These are phyloP conservation scores for Lemur catta DNA, from an alignment of 2,797 vertebrate species.

Conservation along the genomic window DNA sequence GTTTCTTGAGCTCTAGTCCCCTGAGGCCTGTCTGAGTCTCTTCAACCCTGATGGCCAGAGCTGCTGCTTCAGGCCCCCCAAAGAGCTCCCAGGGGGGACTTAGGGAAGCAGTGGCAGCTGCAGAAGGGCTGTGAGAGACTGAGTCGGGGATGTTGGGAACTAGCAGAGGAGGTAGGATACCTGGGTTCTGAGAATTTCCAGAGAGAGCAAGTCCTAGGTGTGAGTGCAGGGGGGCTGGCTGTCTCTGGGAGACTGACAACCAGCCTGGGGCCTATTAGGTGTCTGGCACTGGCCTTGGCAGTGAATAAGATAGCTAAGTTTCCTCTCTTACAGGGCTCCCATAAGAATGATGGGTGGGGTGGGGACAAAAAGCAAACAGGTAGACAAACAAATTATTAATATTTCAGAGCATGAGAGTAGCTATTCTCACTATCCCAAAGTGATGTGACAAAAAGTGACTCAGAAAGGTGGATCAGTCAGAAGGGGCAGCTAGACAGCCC, in stretches of 20 bases:
- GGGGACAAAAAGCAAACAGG: background rate
- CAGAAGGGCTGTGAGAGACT: background rate
- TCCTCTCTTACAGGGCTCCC: background rate
- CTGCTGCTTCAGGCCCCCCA: background rate
- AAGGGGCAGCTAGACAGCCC: background rate
- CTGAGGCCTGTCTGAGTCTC: background rate
- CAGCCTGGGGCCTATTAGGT: background rate
- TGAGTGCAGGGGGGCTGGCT: background rate
- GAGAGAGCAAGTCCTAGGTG: background rate
- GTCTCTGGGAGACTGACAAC: conserved; percentile 21
- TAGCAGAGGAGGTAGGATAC: background rate
- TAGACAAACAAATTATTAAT: conserved; percentile 3
- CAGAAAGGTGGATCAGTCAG: background rate
- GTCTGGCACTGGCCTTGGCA: background rate
- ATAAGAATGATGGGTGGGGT: background rate
- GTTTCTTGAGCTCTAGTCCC: background rate
- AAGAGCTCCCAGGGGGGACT: background rate
- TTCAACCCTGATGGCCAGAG: background rate
- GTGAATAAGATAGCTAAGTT: background rate
- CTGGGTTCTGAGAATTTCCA: conserved; percentile 28
- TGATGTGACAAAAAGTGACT: conserved; percentile 23
- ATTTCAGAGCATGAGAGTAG: background rate
- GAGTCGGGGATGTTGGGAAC: background rate
- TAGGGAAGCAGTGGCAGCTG: background rate
- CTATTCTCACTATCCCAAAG: background rate